phyloP scores from a whole-genome alignment of 1,140 invertebrate species.

The Camponotus pennsylvanicus region DNA sequence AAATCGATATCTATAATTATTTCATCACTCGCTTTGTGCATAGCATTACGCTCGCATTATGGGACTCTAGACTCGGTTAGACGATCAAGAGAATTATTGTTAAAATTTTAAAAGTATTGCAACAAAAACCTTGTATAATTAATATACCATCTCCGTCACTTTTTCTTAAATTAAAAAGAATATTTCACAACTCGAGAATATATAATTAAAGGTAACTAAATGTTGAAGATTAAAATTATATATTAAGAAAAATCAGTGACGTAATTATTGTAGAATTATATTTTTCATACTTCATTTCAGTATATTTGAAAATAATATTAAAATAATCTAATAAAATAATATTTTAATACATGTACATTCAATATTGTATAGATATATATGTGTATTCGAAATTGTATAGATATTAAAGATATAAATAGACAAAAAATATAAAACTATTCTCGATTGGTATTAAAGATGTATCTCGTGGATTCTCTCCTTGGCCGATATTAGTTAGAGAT shows the following conservation, averaged over 20 bases:
- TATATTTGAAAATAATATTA: constrained; percentile 14
- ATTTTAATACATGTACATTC: too few species aligned
- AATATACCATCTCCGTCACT: background rate
- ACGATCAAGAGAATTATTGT: constrained; percentile 21
- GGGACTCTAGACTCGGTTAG: constrained; percentile 28
- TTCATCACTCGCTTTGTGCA: constrained; percentile 70
- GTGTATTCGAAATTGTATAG: background rate
- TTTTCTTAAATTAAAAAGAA: background rate
- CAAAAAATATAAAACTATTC: background rate
- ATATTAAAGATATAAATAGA: background rate
- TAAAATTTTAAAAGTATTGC: constrained; percentile 1
- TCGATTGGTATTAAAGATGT: background rate
- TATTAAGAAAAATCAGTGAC: background rate
- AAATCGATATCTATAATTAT: constrained; percentile 82
- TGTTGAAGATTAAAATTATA: background rate
- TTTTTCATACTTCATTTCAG: background rate
- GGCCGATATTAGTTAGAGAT: constrained; percentile 40
- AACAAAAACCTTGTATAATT: constrained; percentile 23
- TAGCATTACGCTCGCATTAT: constrained; percentile 59
- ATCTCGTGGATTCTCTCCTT: constrained; percentile 1
- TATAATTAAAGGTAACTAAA: background rate
- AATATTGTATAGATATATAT: too few species aligned
- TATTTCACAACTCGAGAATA: background rate
- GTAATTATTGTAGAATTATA: too few species aligned
- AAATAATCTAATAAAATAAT: background rate